phyloP scores from a whole-genome alignment of 2,113 vertebrate species.

The Halcyon senegalensis region DNA sequence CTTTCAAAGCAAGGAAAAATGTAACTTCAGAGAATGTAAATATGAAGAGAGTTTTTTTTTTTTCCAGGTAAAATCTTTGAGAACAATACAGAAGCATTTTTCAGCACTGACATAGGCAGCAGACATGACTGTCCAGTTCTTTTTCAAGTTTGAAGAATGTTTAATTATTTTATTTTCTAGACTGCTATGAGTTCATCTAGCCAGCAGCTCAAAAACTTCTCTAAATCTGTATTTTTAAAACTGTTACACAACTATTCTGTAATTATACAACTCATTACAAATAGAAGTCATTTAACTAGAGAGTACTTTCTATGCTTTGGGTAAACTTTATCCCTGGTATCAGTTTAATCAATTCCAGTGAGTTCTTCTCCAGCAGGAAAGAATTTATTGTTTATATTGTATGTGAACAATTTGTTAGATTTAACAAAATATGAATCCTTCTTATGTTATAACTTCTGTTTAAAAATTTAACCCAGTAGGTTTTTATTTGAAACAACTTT shows the following conservation, averaged over 20 bases:
- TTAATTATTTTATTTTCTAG: not conserved
- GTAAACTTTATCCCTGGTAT: not conserved
- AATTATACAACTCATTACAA: not conserved
- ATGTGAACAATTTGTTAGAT: not conserved
- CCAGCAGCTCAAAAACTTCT: not conserved
- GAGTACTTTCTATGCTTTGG: not conserved
- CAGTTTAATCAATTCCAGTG: slow-evolving; percentile 3
- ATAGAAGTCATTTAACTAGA: not conserved
- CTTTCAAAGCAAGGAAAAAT: slow-evolving; percentile 8
- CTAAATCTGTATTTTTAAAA: not conserved
- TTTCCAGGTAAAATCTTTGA: not conserved
- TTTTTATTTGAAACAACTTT: not conserved
- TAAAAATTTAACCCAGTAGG: not conserved
- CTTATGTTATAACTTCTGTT: not conserved
- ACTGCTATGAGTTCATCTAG: not conserved
- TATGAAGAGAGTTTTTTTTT: not conserved
- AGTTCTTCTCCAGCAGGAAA: not conserved
- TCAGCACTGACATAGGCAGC: not conserved
- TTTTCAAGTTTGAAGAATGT: not conserved
- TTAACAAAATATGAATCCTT: not conserved
- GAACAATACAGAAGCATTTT: not conserved
- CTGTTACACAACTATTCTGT: not conserved
- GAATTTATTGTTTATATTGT: not conserved
- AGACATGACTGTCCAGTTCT: not conserved
- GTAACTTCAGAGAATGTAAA: not conserved